Evolutionary conservation across 2,113 vertebrate species (phyloP), one percentile per base, ranked within the genome.

Genomic region (Xenopus borealis): DNA sequence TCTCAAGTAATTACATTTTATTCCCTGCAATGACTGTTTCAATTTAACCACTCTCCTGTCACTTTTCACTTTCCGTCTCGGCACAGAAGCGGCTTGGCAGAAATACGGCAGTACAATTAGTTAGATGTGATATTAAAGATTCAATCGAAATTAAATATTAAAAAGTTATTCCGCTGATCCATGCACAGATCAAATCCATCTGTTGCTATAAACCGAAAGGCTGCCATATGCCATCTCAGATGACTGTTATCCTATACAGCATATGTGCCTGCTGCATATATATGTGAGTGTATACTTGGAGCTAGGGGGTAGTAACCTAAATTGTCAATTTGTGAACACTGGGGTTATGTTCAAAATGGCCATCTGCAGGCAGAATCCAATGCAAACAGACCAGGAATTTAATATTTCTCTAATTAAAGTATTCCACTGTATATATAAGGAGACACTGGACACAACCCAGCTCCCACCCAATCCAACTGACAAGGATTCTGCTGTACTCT

Each of bases 101-200:
- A 70, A 77, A 77, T 77, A 77, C 67, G 74, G 74, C 66, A 62
- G 74, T 57, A 70, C 74, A 77, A 77, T 77, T 77, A 77, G 74
- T 77, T 77, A 70, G 74, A 77, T 77, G 74, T 55, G 67, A 69
- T 77, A 77, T 77, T 77, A 77, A 77, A 77, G 74, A 77, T 77
- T 77, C 74, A 77, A 77, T 77, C 59, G 74, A 77, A 77, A 77
- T 77, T 77, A 77, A 77, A 77, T 77, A 77, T 77, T 77, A 77
- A 77, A 77, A 77, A 77, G 74, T 77, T 77, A 70, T 77, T 77
- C 50, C 74, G 74, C 74, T 70, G 74, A 77, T 77, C 74, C 74
- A 70, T 77, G 74, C 66, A 70, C 74, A 69, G 66, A 77, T 70
- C 74, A 70, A 77, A 77, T 64, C 67, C 74, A 70, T 77, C 74